A percentile compares a stretch with the other conserved stretches of the same genome.
Conservation (phyloP, 92 coral and sea anemone genomes). For the Parazoanthus atlanticus region DNA sequence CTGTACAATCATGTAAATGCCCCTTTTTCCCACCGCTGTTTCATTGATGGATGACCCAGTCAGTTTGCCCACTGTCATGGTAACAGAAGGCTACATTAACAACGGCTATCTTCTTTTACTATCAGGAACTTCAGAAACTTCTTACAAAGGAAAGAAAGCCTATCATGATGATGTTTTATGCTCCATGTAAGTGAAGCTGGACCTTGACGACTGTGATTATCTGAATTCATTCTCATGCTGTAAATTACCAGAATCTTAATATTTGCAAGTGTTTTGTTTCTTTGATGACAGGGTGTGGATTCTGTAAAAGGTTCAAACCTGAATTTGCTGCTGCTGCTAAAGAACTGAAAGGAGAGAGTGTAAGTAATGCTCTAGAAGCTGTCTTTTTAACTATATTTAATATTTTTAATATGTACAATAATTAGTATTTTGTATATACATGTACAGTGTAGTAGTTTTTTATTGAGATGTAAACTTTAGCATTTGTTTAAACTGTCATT, state of each 20-base stretch:
- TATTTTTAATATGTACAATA: too few relatives aligned
- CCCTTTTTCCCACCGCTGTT: too few relatives aligned
- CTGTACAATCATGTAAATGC: too few relatives aligned
- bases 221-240: not conserved
- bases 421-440: too few relatives aligned
- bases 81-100: not conserved
- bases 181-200: constrained; percentile 80
- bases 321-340: constrained; percentile 92
- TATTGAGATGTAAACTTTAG: too few relatives aligned
- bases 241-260: not conserved
- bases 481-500: too few relatives aligned
- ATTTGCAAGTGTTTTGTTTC: not conserved
- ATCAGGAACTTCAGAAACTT: constrained; percentile 81
- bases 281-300: constrained; percentile 88
- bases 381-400: not conserved
- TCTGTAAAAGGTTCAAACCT: constrained; percentile 91
- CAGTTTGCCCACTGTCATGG: too few relatives aligned
- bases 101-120: not conserved
- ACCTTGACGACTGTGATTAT: not conserved
- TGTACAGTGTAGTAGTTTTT: too few relatives aligned
- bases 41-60: too few relatives aligned
- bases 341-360: constrained; percentile 88
- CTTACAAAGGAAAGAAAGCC: constrained; percentile 85
- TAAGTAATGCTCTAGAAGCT: constrained; percentile 36
- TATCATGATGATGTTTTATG: constrained; percentile 88